Evolutionary conservation across 2,888 invertebrate genomes (phyloP).

Genomic region (Andrena fulva): DNA sequence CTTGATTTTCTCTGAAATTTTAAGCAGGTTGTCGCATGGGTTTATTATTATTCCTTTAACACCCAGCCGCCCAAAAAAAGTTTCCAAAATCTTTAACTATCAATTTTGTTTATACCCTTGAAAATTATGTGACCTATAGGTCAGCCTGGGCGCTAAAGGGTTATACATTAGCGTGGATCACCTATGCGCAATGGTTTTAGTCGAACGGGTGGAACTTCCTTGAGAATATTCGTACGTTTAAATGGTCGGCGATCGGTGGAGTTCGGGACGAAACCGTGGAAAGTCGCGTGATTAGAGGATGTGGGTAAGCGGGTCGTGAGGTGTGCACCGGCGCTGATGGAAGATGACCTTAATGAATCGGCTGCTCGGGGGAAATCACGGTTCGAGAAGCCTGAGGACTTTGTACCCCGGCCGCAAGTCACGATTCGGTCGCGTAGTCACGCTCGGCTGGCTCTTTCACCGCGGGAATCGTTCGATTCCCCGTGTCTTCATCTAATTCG

Average conservation of each 20-base stretch:
- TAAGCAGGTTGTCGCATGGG: too few relatives aligned
- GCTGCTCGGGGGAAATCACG: slow-evolving; percentile 33
- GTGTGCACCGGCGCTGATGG: slow-evolving; percentile 23
- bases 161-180: too few relatives aligned
- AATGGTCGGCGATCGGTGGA: background rate
- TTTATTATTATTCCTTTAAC: too few relatives aligned
- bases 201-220: too few relatives aligned
- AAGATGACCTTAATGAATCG: slow-evolving; percentile 45
- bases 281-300: slow-evolving; percentile 33
- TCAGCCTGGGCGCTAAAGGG: too few relatives aligned
- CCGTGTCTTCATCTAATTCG: slow-evolving; percentile 17
- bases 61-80: too few relatives aligned
- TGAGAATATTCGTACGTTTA: too few relatives aligned
- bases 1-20: too few relatives aligned
- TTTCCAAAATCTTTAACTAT: too few relatives aligned
- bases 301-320: slow-evolving; percentile 46
- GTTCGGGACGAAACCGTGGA: slow-evolving; percentile 18
- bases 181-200: too few relatives aligned
- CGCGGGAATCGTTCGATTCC: slow-evolving; percentile 4
- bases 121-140: too few relatives aligned
- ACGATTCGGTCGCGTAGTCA: slow-evolving; percentile 32
- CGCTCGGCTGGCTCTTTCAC: slow-evolving; percentile 16
- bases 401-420: slow-evolving; percentile 22
- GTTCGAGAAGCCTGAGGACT: slow-evolving; percentile 5
- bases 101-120: too few relatives aligned